Percentiles rank a stretch among this genome's conserved stretches.
These are phyloP conservation scores for Pangasius mekongensis DNA, from an alignment of 2,797 vertebrate genomes.

Conservation along the genomic window DNA sequence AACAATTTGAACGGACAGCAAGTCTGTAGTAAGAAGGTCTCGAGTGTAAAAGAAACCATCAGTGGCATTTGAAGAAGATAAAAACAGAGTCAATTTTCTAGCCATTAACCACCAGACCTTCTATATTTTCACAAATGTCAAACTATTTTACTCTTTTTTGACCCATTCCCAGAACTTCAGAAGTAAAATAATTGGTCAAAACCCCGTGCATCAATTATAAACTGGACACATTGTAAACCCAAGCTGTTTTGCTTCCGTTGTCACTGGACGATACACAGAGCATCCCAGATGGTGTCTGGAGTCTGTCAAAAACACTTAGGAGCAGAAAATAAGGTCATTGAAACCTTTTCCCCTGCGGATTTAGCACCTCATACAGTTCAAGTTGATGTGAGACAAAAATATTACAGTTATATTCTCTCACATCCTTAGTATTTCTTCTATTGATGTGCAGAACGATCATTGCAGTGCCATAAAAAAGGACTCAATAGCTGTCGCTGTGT, in stretches of 20 bases:
- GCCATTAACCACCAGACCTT: background rate
- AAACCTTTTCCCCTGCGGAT: conserved; percentile 15
- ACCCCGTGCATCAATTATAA: conserved; percentile 13
- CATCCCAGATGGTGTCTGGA: conserved; percentile 39
- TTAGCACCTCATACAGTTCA: background rate
- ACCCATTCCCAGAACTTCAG: background rate
- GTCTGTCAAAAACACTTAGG: conserved; percentile 41
- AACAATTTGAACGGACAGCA: background rate
- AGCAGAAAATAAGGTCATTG: conserved; percentile 26
- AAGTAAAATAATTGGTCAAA: background rate
- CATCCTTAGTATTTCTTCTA: conserved; percentile 5
- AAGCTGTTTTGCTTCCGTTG: conserved; percentile 27
- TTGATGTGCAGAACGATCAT: background rate
- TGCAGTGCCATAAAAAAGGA: conserved; percentile 5
- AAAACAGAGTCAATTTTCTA: background rate
- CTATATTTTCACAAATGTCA: conserved; percentile 21
- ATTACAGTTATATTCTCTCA: background rate
- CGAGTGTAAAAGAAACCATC: background rate
- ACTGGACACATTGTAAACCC: background rate
- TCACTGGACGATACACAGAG: conserved; percentile 30
- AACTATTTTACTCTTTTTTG: background rate
- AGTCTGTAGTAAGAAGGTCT: conserved; percentile 1
- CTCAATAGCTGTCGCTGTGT: background rate
- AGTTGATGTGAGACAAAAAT: background rate
- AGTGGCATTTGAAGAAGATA: conserved; percentile 16